phyloP scores from a whole-genome alignment of 2,113 vertebrate genomes.

The Zosterops borbonicus region DNA sequence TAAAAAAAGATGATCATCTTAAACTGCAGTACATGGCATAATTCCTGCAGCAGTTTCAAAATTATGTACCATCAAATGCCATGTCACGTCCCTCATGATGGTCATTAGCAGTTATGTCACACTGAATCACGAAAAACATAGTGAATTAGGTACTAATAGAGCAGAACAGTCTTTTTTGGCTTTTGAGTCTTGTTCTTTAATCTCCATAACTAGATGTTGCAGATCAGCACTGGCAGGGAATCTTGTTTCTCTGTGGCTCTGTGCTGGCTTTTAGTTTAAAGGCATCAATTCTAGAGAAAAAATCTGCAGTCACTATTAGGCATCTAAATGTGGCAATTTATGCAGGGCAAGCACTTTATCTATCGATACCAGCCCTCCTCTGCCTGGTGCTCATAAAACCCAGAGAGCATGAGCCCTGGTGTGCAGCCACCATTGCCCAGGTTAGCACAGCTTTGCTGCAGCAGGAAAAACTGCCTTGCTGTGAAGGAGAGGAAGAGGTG shows the following conservation, averaged over 20 bases:
- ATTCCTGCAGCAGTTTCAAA: constrained; percentile 27
- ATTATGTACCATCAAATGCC: neutral
- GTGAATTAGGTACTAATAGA: neutral
- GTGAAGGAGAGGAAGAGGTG: neutral
- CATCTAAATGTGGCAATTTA: neutral
- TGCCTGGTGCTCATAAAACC: neutral
- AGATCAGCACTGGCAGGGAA: neutral
- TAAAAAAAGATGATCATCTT: neutral
- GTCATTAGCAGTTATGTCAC: constrained; percentile 32
- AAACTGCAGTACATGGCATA: neutral
- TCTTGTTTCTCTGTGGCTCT: neutral
- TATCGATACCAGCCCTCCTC: neutral
- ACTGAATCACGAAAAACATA: neutral
- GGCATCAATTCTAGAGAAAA: neutral
- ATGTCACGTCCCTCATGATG: neutral
- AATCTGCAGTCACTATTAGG: neutral
- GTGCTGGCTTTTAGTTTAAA: neutral
- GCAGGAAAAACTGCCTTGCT: neutral
- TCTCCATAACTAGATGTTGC: neutral
- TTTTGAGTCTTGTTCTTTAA: neutral
- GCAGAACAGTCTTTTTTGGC: neutral
- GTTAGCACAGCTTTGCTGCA: neutral
- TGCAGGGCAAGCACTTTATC: neutral
- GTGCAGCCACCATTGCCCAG: neutral
- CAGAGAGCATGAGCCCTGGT: neutral